Conservation (phyloP, 1,140 invertebrate genomes). For the Popillia japonica region DNA sequence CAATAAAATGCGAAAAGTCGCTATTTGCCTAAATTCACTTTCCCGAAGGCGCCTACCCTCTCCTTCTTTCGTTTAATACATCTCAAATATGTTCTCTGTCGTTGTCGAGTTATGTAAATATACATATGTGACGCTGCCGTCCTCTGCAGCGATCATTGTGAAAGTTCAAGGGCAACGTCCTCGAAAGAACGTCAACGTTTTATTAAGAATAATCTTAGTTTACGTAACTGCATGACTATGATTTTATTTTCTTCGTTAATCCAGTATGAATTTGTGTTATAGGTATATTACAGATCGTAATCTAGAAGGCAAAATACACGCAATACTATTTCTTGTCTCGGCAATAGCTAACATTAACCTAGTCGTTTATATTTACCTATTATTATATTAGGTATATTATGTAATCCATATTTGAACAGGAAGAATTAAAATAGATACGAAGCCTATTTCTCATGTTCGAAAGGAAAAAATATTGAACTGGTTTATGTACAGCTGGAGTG, state of each 20-base stretch:
- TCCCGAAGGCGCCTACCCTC: neutral
- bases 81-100: neutral
- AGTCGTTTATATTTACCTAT: too few relatives aligned
- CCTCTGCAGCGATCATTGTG: neutral
- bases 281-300: neutral
- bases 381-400: too few relatives aligned
- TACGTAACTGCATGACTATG: constrained; percentile 20
- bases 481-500: too few relatives aligned
- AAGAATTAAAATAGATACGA: too few relatives aligned
- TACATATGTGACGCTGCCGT: neutral
- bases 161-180: constrained; percentile 31
- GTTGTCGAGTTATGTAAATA: constrained; percentile 20
- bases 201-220: constrained; percentile 14
- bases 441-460: too few relatives aligned
- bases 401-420: too few relatives aligned
- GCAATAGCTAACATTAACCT: too few relatives aligned
- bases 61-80: neutral
- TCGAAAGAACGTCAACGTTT: constrained; percentile 2
- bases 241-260: neutral
- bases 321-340: too few relatives aligned
- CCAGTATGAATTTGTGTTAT: neutral
- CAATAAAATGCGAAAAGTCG: neutral
- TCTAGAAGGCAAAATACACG: neutral
- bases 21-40: neutral
- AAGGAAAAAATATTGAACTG: too few relatives aligned